phyloP scores from a whole-genome alignment of 2,888 invertebrate genomes.

The Meiosimyza decipiens region DNA sequence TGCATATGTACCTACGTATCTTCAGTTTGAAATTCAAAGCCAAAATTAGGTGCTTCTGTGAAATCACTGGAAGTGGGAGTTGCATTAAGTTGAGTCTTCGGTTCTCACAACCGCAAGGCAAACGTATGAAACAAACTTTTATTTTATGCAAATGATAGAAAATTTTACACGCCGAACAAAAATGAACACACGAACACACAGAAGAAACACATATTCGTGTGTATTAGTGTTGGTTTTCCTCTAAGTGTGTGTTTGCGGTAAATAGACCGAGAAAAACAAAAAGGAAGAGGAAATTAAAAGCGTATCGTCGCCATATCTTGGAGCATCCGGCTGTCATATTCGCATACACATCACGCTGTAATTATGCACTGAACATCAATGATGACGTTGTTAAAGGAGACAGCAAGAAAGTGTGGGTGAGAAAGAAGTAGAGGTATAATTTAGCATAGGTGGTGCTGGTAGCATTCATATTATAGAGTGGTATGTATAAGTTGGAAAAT shows the following conservation, averaged over 20 bases:
- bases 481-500: too few species aligned
- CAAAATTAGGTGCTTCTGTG: background rate
- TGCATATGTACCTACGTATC: conserved; percentile 2
- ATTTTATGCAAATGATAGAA: conserved; percentile 7
- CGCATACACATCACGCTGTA: conserved; percentile 15
- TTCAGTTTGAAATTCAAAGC: conserved; percentile 31
- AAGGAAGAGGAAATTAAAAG: conserved; percentile 25
- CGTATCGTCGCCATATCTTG: conserved; percentile 18
- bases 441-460: too few species aligned
- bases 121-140: conserved; percentile 9
- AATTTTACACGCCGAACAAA: conserved; percentile 11
- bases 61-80: too few species aligned
- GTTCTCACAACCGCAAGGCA: background rate
- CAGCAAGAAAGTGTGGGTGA: background rate
- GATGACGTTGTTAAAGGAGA: background rate
- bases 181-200: background rate
- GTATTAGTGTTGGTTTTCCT: too few species aligned
- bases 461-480: too few species aligned
- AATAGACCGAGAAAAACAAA: conserved; percentile 3
- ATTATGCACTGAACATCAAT: conserved; percentile 16
- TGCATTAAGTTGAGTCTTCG: background rate
- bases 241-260: background rate
- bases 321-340: conserved; percentile 21
- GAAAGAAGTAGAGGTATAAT: conserved; percentile 3
- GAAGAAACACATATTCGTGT: background rate